phyloP scores from a whole-genome alignment of 2,113 vertebrate species.

The Tachuris rubrigastra region DNA sequence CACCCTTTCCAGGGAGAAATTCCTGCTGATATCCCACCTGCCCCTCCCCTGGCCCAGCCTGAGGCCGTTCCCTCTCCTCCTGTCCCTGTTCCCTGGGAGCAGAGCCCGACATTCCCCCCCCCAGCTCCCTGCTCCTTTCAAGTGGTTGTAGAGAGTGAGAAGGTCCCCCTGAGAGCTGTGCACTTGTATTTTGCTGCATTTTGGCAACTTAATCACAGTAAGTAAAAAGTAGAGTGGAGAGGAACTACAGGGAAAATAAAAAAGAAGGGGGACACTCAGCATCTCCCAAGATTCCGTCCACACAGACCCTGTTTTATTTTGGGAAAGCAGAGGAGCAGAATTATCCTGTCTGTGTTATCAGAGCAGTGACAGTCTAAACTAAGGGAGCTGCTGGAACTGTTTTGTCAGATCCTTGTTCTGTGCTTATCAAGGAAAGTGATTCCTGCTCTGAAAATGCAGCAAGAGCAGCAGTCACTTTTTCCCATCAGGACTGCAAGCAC shows the following conservation, averaged over 20 bases:
- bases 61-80: accelerated
- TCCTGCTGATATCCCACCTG: accelerated
- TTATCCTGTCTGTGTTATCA: neutral
- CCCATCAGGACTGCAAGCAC: neutral
- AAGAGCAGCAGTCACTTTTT: neutral
- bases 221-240: neutral
- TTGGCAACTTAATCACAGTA: neutral
- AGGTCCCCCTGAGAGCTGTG: accelerated
- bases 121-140: neutral
- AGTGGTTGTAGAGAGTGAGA: accelerated
- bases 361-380: accelerated
- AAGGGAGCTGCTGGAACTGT: neutral
- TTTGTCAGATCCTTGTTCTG: neutral
- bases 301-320: too few relatives aligned
- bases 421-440: neutral
- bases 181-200: neutral
- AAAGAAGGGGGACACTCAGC: neutral
- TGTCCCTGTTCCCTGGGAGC: neutral
- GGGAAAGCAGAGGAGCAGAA: neutral
- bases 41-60: neutral
- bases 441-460: neutral
- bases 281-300: neutral
- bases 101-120: neutral
- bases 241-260: neutral
- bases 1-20: neutral